phyloP scores from a whole-genome alignment of 2,113 vertebrate genomes.

The Myotis davidii region DNA sequence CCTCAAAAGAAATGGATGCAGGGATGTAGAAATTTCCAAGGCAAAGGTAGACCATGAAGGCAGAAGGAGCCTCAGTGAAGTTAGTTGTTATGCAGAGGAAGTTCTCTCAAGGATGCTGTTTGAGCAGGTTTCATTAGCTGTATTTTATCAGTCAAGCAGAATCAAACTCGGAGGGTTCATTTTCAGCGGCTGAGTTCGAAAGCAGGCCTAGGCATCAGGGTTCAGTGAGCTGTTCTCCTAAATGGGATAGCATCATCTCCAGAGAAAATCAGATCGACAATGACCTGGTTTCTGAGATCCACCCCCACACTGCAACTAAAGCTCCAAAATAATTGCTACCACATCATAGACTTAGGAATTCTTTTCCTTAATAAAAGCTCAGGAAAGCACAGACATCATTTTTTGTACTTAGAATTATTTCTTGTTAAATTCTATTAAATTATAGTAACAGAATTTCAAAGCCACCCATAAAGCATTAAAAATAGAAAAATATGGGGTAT shows the following conservation, averaged over 20 bases:
- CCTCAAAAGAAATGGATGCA: neutral
- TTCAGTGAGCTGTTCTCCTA: neutral
- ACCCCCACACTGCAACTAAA: conserved; percentile 55
- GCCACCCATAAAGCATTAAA: neutral
- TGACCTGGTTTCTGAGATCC: conserved; percentile 69
- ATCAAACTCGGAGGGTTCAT: conserved; percentile 26
- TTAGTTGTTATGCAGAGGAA: neutral
- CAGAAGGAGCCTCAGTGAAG: neutral
- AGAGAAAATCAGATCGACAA: conserved; percentile 43
- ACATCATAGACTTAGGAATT: neutral
- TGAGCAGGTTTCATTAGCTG: neutral
- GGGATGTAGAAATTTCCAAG: neutral
- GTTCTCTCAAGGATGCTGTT: neutral
- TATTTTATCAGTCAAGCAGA: conserved; percentile 25
- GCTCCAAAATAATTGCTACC: conserved; percentile 59
- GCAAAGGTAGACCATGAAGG: neutral
- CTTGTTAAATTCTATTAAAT: neutral
- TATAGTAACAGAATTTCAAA: conserved; percentile 15
- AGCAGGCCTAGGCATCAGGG: neutral
- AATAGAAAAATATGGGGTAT: neutral
- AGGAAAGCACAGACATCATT: conserved; percentile 1
- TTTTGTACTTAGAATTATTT: conserved; percentile 14
- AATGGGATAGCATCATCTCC: conserved; percentile 8
- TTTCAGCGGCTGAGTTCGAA: conserved; percentile 44
- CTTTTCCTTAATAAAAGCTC: conserved; percentile 29